phyloP scores from a whole-genome alignment of 2,888 invertebrate genomes.

The Dolomedes plantarius region DNA sequence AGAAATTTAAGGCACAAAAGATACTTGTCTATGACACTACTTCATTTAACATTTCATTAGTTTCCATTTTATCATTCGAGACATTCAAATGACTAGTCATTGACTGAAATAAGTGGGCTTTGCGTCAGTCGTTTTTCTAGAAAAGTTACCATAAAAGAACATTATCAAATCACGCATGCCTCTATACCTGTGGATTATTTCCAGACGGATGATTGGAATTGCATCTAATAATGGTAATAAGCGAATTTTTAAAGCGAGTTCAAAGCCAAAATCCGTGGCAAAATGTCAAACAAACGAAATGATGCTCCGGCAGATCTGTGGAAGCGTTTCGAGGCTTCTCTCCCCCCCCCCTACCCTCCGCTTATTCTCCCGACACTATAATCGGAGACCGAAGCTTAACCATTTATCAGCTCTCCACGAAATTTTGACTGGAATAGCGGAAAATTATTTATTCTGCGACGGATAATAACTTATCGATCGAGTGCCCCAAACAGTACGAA shows the following conservation, averaged over 20 bases:
- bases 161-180: neutral
- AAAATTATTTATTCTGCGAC: constrained; percentile 64
- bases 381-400: neutral
- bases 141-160: neutral
- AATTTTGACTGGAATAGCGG: constrained; percentile 52
- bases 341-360: neutral
- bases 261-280: neutral
- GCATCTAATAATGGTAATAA: neutral
- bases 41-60: no score
- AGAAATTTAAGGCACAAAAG: no score
- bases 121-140: no score
- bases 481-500: constrained; percentile 45
- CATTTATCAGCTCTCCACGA: constrained; percentile 9
- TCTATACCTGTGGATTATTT: neutral
- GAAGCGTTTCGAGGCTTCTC: neutral
- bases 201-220: neutral
- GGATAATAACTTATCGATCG: constrained; percentile 71
- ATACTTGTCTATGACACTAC: no score
- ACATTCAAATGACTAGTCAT: no score
- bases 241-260: neutral
- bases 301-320: neutral
- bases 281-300: constrained; percentile 9
- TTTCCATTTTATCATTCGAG: no score
- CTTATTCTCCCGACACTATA: neutral
- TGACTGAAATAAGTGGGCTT: no score